Base-by-base conservation (phyloP, 2,113 vertebrate species). In the Engraulis encrasicolus region DNA sequence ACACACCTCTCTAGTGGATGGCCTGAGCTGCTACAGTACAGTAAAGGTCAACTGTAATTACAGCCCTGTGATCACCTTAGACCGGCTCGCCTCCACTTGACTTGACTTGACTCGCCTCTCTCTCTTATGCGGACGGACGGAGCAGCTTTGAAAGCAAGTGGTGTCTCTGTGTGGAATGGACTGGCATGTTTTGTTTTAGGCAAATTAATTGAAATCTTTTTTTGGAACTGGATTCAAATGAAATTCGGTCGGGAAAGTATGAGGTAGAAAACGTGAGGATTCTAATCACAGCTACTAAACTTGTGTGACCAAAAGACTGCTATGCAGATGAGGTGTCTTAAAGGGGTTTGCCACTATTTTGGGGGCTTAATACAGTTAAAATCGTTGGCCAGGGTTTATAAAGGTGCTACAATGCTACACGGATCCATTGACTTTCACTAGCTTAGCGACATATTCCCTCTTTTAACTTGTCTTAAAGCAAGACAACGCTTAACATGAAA, bases 31-130 rank as follows among this genome's bases (percentile, higher is more conserved):
- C 66, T 74, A n/a, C n/a, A n/a, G n/a, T n/a, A n/a, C n/a, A n/a
- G n/a, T n/a, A 74, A 74, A 74, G 66, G 66, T 74, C 31, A 74
- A 34, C 66, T 74, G 66, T 74, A 74, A 74, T 74, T 74, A 74
- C 66, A 74, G 66, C 66, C 4, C 12, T 4, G 12, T 74, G 66
- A 74, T 74, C 66, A 27, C 66, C 66, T 66, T 23, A 66, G 58
- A 66, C 58, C 2, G n/a, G 58, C 58, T 66, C 23, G n/a, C 58
- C 11, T 66, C n/a, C n/a, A n/a, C n/a, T n/a, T n/a, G n/a, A n/a
- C n/a, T n/a, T n/a, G n/a, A n/a, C n/a, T n/a, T n/a, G n/a, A n/a
- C n/a, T n/a, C n/a, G n/a, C n/a, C n/a, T n/a, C n/a, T n/a, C n/a
- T n/a, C n/a, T n/a, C n/a, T n/a, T n/a, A n/a, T n/a, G n/a, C n/a